phyloP scores from a whole-genome alignment of 2,888 invertebrate genomes.

The Apocheima hispidaria region DNA sequence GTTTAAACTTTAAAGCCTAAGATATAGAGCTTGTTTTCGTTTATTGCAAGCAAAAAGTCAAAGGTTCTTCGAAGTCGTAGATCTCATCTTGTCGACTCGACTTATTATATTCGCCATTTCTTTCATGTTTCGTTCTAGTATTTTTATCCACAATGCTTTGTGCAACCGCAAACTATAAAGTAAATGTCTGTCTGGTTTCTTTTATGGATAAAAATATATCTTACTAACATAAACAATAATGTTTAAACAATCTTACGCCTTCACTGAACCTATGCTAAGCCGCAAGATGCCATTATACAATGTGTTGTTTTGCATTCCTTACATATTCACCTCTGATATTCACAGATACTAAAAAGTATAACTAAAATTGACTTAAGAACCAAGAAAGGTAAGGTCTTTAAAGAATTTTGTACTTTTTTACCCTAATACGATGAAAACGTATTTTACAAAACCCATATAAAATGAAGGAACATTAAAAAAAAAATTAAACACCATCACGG shows the following conservation, averaged over 20 bases:
- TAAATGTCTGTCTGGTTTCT: slow-evolving; percentile 6
- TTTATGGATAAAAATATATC: slow-evolving; percentile 4
- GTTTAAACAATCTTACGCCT: not conserved
- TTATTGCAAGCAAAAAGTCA: slow-evolving; percentile 9
- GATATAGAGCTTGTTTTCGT: slow-evolving; percentile 1
- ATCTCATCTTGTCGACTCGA: slow-evolving; percentile 24
- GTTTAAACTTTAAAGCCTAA: not conserved
- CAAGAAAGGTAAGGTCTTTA: too few relatives aligned
- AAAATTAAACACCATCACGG: too few relatives aligned
- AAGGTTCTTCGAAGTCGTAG: slow-evolving; percentile 27
- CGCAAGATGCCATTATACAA: not conserved
- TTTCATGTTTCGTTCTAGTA: slow-evolving; percentile 15
- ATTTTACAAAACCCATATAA: too few relatives aligned
- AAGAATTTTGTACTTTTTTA: too few relatives aligned
- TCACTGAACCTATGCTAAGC: not conserved
- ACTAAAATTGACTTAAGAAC: too few relatives aligned
- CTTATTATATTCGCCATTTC: slow-evolving; percentile 12
- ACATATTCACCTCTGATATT: not conserved
- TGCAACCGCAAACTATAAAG: slow-evolving; percentile 6
- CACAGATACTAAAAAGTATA: too few relatives aligned
- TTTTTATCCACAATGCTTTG: slow-evolving; percentile 2
- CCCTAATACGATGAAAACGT: too few relatives aligned
- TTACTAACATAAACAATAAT: not conserved
- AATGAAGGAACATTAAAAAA: too few relatives aligned
- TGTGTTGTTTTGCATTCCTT: not conserved